Percentiles rank a stretch among this genome's conserved stretches.
These are phyloP conservation scores for Chaenodraco wilsoni DNA, from an alignment of 2,797 vertebrate genomes.

Conservation along the genomic window DNA sequence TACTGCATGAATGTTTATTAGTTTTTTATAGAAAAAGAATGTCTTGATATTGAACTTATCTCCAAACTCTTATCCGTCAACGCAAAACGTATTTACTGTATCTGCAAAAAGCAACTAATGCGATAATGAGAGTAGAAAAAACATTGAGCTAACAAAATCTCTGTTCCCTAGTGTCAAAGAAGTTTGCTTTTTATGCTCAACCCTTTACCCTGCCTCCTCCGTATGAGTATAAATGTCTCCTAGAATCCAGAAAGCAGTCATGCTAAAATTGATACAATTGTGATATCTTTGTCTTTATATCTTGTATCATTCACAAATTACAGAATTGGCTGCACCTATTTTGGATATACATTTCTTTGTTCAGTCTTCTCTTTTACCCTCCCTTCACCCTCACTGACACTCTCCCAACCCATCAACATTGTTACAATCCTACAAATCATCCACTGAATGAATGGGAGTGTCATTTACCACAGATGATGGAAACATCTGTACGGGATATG, in stretches of 20 bases:
- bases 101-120: no score
- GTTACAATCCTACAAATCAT: constrained; percentile 29
- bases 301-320: background rate
- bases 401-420: constrained; percentile 8
- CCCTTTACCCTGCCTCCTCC: background rate
- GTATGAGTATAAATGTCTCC: no score
- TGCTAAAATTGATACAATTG: background rate
- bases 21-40: no score
- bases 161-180: background rate
- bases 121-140: background rate
- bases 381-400: background rate
- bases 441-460: constrained; percentile 28
- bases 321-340: background rate
- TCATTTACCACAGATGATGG: constrained; percentile 38
- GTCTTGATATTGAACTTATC: no score
- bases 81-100: no score
- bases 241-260: background rate
- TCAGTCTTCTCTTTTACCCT: background rate
- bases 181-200: background rate
- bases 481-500: constrained; percentile 48
- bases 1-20: no score
- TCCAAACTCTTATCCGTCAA: no score
- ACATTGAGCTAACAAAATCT: background rate
- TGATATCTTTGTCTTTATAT: background rate
- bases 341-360: background rate